These are phyloP conservation scores for Ophraella communa DNA, from an alignment of 2,888 invertebrate genomes.

Conservation along the genomic window DNA sequence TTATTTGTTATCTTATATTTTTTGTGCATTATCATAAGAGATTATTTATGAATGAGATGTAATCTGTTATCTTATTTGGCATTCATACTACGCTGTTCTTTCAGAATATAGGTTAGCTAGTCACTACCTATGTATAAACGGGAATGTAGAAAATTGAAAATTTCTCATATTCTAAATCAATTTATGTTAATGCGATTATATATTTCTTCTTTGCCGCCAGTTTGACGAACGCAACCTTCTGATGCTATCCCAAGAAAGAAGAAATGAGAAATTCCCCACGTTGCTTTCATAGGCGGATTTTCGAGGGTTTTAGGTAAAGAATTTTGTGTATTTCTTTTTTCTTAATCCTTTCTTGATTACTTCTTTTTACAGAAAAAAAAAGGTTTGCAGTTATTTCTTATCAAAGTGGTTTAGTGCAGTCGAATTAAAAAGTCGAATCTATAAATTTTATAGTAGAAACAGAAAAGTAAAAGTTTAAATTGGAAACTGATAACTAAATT, in stretches of 20 bases:
- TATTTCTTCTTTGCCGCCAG: constrained; percentile 36
- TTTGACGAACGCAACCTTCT: constrained; percentile 33
- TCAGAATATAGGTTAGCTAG: neutral
- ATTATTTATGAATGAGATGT: neutral
- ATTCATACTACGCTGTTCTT: neutral
- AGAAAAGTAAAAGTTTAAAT: too few relatives aligned
- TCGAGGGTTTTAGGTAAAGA: neutral
- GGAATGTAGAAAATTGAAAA: constrained; percentile 42
- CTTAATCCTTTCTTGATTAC: neutral
- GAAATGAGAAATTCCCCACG: constrained; percentile 20
- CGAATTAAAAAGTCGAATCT: too few relatives aligned
- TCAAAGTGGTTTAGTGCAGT: too few relatives aligned
- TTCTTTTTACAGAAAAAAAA: too few relatives aligned
- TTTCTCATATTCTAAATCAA: constrained; percentile 47
- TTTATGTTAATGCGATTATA: constrained; percentile 49
- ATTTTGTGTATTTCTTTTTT: too few relatives aligned
- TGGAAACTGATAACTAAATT: too few relatives aligned
- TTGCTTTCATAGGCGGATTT: constrained; percentile 1
- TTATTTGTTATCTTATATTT: too few relatives aligned
- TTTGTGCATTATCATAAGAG: neutral
- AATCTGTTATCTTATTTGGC: neutral
- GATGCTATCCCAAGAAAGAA: constrained; percentile 13
- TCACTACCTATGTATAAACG: constrained; percentile 15
- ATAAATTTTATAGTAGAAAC: too few relatives aligned
- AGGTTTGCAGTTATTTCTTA: too few relatives aligned